phyloP scores from a whole-genome alignment of 2,113 vertebrate species.

The Ptyas mucosa region DNA sequence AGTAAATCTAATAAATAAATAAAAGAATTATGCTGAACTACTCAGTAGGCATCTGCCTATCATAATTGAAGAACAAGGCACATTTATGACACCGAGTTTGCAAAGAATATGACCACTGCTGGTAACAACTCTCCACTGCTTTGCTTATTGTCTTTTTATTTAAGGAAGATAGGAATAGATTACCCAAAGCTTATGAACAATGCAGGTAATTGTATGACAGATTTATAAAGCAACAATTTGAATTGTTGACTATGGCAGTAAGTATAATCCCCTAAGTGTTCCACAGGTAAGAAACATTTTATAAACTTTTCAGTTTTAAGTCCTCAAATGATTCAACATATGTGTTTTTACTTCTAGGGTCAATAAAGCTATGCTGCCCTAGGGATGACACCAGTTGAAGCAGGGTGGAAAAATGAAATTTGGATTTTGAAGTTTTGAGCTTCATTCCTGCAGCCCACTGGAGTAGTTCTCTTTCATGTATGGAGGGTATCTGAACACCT shows the following conservation, averaged over 20 bases:
- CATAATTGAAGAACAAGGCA: not conserved
- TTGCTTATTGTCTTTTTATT: not conserved
- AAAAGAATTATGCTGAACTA: not conserved
- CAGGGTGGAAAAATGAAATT: not conserved
- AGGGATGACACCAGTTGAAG: no score
- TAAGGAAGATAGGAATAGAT: not conserved
- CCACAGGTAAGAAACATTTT: not conserved
- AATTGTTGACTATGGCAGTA: not conserved
- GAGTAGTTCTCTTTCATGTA: not conserved
- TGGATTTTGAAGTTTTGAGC: not conserved
- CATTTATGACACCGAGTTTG: not conserved
- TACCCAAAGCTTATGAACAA: not conserved
- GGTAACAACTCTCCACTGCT: not conserved
- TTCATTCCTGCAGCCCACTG: not conserved
- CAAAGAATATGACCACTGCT: not conserved
- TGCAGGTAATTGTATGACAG: not conserved
- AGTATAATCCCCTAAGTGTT: not conserved
- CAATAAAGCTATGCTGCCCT: not conserved
- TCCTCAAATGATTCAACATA: not conserved
- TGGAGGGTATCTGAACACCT: not conserved
- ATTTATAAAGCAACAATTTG: not conserved
- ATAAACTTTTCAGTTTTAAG: not conserved
- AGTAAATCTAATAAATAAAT: not conserved
- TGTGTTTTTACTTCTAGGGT: not conserved
- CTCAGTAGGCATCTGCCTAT: not conserved